phyloP scores from a whole-genome alignment of 2,797 vertebrate genomes.

The Mallotus villosus region DNA sequence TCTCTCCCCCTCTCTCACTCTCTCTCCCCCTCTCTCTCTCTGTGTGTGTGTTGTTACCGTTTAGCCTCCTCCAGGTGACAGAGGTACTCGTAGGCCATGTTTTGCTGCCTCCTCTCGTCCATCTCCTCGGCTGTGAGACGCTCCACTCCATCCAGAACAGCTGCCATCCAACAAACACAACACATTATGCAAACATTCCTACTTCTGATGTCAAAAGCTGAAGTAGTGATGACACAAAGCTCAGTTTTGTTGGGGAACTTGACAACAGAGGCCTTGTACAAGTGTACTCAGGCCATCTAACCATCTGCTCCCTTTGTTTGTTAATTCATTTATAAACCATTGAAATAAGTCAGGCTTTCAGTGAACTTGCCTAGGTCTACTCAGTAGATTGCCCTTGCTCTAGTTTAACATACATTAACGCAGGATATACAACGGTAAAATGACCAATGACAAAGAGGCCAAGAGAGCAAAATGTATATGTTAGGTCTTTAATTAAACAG shows the following conservation, averaged over 20 bases:
- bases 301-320: no score
- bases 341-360: background rate
- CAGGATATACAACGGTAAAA: no score
- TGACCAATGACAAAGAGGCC: no score
- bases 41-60: slow-evolving; percentile 71
- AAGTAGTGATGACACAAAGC: no score
- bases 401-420: slow-evolving; percentile 19
- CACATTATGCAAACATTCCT: background rate
- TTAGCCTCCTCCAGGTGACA: slow-evolving; percentile 98
- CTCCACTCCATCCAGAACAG: slow-evolving; percentile 96
- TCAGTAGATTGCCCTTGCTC: slow-evolving; percentile 19
- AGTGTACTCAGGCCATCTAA: no score
- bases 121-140: slow-evolving; percentile 98
- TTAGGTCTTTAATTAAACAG: no score
- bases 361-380: background rate
- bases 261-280: background rate
- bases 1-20: no score
- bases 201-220: background rate
- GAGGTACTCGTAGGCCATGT: slow-evolving; percentile 97
- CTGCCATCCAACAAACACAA: slow-evolving; percentile 61
- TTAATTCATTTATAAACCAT: slow-evolving; percentile 3
- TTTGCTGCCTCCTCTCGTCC: slow-evolving; percentile 93
- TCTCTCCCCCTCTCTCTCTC: no score
- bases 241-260: background rate
- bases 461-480: no score